Percentiles rank a stretch among this genome's conserved stretches.
phyloP scores from a whole-genome alignment of 2,888 invertebrate genomes.

The Sabellastarte sp. region DNA sequence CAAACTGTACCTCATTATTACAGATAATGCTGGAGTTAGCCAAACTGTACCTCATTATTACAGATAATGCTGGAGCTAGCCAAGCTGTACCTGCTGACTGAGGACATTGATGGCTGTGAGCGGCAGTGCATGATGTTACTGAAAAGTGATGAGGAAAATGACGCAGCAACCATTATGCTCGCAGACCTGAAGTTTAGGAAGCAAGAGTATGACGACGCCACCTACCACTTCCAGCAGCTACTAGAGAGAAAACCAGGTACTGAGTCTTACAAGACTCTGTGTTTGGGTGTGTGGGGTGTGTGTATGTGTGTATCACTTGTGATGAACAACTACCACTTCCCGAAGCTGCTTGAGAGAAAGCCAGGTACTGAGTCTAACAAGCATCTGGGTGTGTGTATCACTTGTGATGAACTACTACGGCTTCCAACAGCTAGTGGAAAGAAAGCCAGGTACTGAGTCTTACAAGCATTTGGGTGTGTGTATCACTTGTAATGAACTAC shows the following conservation, averaged over 20 bases:
- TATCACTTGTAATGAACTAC: too few relatives aligned
- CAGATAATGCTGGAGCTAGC: constrained; percentile 60
- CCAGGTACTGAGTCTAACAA: constrained; percentile 47
- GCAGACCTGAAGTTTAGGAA: constrained; percentile 87
- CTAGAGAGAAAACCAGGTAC: constrained; percentile 53
- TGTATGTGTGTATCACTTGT: too few relatives aligned
- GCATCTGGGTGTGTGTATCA: too few relatives aligned
- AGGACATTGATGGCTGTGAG: constrained; percentile 83
- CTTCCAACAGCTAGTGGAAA: constrained; percentile 73
- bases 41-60: too few relatives aligned
- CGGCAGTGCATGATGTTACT: constrained; percentile 80
- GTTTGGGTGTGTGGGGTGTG: too few relatives aligned
- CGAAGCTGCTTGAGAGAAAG: constrained; percentile 67
- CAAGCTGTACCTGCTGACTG: constrained; percentile 61
- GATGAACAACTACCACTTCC: constrained; percentile 84
- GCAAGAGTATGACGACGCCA: constrained; percentile 89
- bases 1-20: background rate
- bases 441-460: constrained; percentile 53
- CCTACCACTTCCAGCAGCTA: constrained; percentile 86
- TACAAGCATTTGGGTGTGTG: too few relatives aligned
- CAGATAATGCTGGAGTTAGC: background rate
- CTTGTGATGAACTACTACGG: too few relatives aligned
- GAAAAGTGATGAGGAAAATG: constrained; percentile 82
- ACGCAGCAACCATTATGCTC: constrained; percentile 92
- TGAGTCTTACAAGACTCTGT: too few relatives aligned